Evolutionary conservation across 2,888 invertebrate species (phyloP), one percentile per base, ranked within the genome.

Genomic region (Alviniconcha strummeri): DNA sequence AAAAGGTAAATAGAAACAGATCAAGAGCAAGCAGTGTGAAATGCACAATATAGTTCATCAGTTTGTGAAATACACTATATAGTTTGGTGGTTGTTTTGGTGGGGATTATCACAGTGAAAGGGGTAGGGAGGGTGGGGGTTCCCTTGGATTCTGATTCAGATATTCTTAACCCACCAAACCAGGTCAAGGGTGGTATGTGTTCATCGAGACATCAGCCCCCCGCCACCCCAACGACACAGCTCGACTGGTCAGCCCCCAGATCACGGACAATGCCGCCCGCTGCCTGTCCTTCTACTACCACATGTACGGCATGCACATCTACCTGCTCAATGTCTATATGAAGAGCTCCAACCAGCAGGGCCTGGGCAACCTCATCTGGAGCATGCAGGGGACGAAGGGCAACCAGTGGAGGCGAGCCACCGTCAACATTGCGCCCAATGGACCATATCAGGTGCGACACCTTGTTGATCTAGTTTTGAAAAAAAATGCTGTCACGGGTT

Each of bases 131-230:
- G 36, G 36, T 36, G 36, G 36, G 36, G 36, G 36, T 1, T 36
- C 1, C 0, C 36, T 36, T 36, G 36, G 36, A 36, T 36, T 36
- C 36, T 36, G 36, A 36, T 36, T 36, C 36, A 36, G 36, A 36
- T 36, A 36, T 36, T 36, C 36, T 36, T 36, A 36, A 36, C 36
- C 36, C 36, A 36, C 36, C 36, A 36, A 36, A 36, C 36, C 83
- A 88, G 88, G 79, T 57, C 71, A 86, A 86, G 91, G 91, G 57
- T 90, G 87, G 85, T 96, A 95, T 88, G 94, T 95, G 0, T 95
- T 92, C 91, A 95, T 95, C 75, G 95, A 95, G 90, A 94, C 95
- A 0, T 94, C 95, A 5, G 95, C 94, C 87, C 95, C 95, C 0
- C 92, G 95, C 74, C 89, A 94, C 85, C 95, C 95, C 1, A 95